These are phyloP conservation scores for Cercocebus atys DNA, from an alignment of 2,113 vertebrate genomes.

Conservation along the genomic window DNA sequence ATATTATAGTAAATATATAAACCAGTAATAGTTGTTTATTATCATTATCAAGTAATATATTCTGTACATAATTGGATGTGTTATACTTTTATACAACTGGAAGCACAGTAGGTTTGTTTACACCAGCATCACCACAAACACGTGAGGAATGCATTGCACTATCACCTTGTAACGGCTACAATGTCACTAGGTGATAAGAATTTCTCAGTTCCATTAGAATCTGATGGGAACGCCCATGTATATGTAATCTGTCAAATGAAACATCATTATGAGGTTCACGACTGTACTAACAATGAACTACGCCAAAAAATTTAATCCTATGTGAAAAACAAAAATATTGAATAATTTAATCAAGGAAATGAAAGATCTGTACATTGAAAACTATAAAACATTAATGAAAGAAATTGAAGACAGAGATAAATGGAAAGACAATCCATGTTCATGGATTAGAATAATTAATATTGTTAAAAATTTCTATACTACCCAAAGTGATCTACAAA, in stretches of 20 bases:
- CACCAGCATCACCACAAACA: no score
- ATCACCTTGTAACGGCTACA: no score
- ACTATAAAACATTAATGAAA: background rate
- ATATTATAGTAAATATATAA: no score
- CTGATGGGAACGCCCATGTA: background rate
- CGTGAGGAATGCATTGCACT: no score
- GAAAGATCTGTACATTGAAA: background rate
- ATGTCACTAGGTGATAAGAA: no score
- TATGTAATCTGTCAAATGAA: background rate
- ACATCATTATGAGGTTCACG: no score
- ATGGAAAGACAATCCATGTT: background rate
- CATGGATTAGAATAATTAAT: background rate
- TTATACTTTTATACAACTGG: no score
- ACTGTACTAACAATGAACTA: background rate
- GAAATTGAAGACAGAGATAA: background rate
- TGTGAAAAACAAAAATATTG: background rate
- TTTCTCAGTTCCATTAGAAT: no score
- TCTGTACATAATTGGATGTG: no score
- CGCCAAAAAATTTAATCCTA: background rate
- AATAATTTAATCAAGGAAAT: background rate
- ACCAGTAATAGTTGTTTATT: no score
- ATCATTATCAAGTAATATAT: no score
- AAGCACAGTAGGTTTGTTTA: no score
- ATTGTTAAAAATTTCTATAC: background rate
- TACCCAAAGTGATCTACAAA: background rate